Base-by-base conservation (phyloP, 2,797 vertebrate species). In the Meda fulgida region DNA sequence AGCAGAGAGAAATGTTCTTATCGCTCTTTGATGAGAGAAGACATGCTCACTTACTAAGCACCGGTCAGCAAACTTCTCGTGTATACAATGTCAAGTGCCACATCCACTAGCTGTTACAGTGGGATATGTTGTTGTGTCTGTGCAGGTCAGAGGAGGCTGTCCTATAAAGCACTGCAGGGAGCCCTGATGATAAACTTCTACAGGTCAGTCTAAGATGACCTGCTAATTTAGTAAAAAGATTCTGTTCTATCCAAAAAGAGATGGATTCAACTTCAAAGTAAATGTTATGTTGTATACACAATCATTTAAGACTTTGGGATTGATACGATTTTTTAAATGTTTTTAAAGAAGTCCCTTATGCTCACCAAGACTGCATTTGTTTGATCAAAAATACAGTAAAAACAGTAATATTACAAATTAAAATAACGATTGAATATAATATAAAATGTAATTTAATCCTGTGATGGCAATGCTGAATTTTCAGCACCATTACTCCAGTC, bases 141-240 rank as follows among this genome's bases (percentile, higher is more conserved):
- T 87, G 29, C 89, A 99, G 98, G 98, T 89, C 97, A 99, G 88
- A 95, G 97, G 89, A 91, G 97, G 46, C 72, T 99, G 38, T 99
- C 98, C 2, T 98, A 98, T 89, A 97, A 96, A 91, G 98, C 97
- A 65, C 93, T 99, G 31, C 96, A 99, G 89, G 97, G 98, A 9
- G 97, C 98, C 40, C 91, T 99, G 90, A 99, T 99, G 97, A 99
- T 99, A 89, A 96, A 97, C 90, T 99, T 99, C 93, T 99, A 98
- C 95, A 98, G 98, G 98, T 99, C 92, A 26, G 84, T 75, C 48
- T 26, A 36, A 29, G 18, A 71, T 5, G n/a, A 36, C 18, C 60
- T 26, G n/a, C 38, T 29, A 4, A 81, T 70, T 34, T 51, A 75
- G 21, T 21, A 29, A 2, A 13, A 26, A n/a, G 0, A 36, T 67